Evolutionary conservation across 2,113 vertebrate species (phyloP), one percentile per base, ranked within the genome.

Genomic region (Psephotus haematonotus): DNA sequence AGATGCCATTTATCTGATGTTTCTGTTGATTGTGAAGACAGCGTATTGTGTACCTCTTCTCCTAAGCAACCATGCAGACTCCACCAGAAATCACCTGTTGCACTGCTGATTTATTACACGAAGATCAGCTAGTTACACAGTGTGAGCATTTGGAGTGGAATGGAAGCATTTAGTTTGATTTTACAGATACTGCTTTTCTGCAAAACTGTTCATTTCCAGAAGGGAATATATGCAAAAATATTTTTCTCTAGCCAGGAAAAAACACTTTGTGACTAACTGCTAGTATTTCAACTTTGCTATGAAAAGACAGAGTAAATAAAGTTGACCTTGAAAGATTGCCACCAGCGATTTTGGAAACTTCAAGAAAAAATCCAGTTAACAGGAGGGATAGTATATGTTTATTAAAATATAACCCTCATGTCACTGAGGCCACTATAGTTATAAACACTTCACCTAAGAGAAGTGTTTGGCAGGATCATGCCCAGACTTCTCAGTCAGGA

Each of bases 261-360:
- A 88, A 6, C 4, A 39, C 13, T 53, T 80, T 81, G 39, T 88
- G 14, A 88, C 20, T 71, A 27, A 19, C 28, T 88, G 75, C 25
- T 88, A 37, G 19, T 47, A 65, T 75, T 87, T 82, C 46, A 59
- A 35, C 57, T 93, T 86, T 82, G 25, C 46, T 85, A 9, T 49
- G 41, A 89, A 95, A 93, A 92, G 55, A 62, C 49, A 87, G 82
- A 62, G 71, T 86, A 82, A 91, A 63, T 77, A 65, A 57, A 90
- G 65, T 62, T 92, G 88, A 95, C 94, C 80, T 65, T 74, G n/a
- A 84, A 84, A 88, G 69, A 76, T 71, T 96, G 67, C 55, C 86
- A 74, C 29, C 95, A 93, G 44, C 74, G 68, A 78, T 86, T 86
- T 70, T 59, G 41, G 67, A 19, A 71, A 77, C 16, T 68, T n/a